Evolutionary conservation across 2,888 invertebrate genomes (phyloP).

Genomic region (Mechanitis messenoides): DNA sequence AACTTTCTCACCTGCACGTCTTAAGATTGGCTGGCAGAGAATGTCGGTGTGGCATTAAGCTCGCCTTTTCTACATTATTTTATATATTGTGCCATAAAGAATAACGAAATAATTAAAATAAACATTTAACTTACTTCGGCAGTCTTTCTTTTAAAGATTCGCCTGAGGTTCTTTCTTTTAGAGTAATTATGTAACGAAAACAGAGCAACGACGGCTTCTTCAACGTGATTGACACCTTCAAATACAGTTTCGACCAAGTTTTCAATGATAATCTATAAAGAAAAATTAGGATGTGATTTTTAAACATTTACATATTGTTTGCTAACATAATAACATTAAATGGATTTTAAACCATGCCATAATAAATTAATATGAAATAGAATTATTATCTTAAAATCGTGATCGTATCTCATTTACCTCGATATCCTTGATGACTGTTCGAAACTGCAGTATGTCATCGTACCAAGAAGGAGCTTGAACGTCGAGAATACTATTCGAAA

Average conservation of each 20-base stretch:
- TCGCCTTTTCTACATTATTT: too few species aligned
- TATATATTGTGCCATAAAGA: too few species aligned
- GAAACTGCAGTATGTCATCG: constrained; percentile 81
- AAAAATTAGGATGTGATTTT: constrained; percentile 12
- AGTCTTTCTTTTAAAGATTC: constrained; percentile 82
- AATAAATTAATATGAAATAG: constrained; percentile 29
- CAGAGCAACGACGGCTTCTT: constrained; percentile 86
- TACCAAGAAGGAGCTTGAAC: constrained; percentile 91
- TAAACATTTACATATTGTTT: not conserved
- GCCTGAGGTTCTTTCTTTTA: constrained; percentile 82
- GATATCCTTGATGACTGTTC: constrained; percentile 77
- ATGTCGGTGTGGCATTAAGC: too few species aligned
- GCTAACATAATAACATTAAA: too few species aligned
- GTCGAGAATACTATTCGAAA: constrained; percentile 81
- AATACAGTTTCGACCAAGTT: constrained; percentile 88
- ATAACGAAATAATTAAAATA: too few species aligned
- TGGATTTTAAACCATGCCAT: too few species aligned
- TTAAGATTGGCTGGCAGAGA: too few species aligned
- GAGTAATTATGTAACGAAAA: constrained; percentile 87
- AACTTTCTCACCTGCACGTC: too few species aligned
- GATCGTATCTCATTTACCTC: constrained; percentile 55
- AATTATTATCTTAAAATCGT: not conserved
- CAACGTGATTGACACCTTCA: constrained; percentile 85
- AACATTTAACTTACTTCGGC: constrained; percentile 63
- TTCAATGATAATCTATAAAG: constrained; percentile 83